Evolutionary conservation across 2,888 invertebrate species (phyloP), one percentile per base, ranked within the genome.

Genomic region (Mantis religiosa): DNA sequence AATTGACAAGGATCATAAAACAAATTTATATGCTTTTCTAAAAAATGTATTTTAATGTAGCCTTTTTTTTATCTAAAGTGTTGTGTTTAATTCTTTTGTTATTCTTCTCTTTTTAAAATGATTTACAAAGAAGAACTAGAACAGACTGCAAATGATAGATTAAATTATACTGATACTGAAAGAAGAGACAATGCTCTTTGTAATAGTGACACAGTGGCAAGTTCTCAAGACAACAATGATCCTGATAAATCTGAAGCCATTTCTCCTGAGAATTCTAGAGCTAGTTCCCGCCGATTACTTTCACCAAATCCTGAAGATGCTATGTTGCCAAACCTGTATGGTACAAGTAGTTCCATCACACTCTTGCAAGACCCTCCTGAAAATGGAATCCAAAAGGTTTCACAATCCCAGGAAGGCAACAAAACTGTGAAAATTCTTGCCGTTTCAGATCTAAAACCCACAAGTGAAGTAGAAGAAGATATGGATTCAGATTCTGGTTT

Each of bases 401-500:
- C 30, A 54, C 27, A 28, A 15, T 30, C 34, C 12, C 28, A 28
- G 34, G 27, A 34, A 71, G 85, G 88, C 71, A 41, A 47, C 15
- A 54, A 34, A 85, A 28, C 85, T 25, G 4, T 83, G 9, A 87
- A 82, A 82, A 87, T 82, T n/a, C 28, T 82, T 14, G 34, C 82
- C 14, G 34, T n/a, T 34, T 54, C 82, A 34, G 87, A 87, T 71
- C 28, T 87, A n/a, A 87, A 41, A 25, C 27, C 34, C 7, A 9
- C n/a, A 25, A 20, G 28, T 88, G 71, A 28, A 25, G 25, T 90
- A 30, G 90, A 90, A 88, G 90, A 90, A 71, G 88, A 84, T 27
- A 92, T 84, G 47, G 87, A 86, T 25, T 54, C 47, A 25, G 88
- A 89, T 83, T 83, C 84, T 30, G 83, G 87, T 85, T 90, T 90